Evolutionary conservation across 2,113 vertebrate genomes (phyloP).

Genomic region (Scatophagus argus): DNA sequence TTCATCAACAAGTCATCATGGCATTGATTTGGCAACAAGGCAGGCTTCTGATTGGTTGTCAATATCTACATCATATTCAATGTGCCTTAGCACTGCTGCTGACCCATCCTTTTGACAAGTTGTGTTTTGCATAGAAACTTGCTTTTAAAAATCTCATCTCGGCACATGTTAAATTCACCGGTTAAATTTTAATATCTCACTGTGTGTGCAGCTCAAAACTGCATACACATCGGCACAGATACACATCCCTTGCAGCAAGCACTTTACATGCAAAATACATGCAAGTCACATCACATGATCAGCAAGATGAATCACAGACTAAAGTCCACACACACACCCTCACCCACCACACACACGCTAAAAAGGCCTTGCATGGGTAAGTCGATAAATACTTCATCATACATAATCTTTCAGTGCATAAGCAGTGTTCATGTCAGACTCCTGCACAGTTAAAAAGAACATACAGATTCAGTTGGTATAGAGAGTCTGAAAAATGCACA

Average conservation of each 20-base stretch:
- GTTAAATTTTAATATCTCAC: slow-evolving; percentile 15
- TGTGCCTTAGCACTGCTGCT: not conserved
- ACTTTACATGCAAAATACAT: slow-evolving; percentile 64
- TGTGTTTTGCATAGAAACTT: not conserved
- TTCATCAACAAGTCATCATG: not conserved
- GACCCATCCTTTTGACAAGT: not conserved
- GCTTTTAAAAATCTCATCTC: not conserved
- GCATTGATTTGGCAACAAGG: not conserved
- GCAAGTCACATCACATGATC: slow-evolving; percentile 58
- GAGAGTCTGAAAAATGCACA: not conserved
- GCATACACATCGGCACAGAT: not conserved
- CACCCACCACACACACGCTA: slow-evolving; percentile 10
- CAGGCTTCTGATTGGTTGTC: not conserved
- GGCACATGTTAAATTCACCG: not conserved
- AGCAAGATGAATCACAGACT: slow-evolving; percentile 24
- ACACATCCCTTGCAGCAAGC: not conserved
- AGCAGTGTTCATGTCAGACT: not conserved
- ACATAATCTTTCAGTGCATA: slow-evolving; percentile 14
- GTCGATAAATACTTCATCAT: slow-evolving; percentile 60
- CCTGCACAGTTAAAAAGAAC: slow-evolving; percentile 1
- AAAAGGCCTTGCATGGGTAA: not conserved
- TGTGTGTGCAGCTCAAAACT: not conserved
- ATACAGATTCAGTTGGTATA: not conserved
- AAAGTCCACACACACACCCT: not conserved
- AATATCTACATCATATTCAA: not conserved